These are phyloP conservation scores for Lateolabrax maculatus DNA, from an alignment of 2,797 vertebrate genomes.

Conservation along the genomic window DNA sequence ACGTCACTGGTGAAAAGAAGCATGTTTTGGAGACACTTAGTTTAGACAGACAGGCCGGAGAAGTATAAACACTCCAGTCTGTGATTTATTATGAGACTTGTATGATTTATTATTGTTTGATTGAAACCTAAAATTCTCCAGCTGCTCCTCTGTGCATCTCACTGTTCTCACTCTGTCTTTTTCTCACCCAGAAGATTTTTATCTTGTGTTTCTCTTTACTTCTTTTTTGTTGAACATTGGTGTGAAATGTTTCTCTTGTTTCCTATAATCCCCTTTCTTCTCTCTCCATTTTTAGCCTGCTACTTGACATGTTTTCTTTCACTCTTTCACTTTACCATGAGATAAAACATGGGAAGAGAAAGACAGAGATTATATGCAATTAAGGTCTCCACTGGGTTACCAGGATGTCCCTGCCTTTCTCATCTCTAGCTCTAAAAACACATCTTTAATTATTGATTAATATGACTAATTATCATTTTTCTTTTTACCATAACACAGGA, in stretches of 20 bases:
- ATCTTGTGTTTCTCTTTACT: conserved; percentile 11
- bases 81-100: conserved; percentile 62
- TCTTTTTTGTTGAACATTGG: conserved; percentile 18
- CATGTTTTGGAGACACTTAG: conserved; percentile 34
- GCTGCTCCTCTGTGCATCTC: conserved; percentile 49
- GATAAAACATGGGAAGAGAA: background rate
- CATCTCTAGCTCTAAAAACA: background rate
- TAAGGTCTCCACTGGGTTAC: background rate
- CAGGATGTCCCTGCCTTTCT: background rate
- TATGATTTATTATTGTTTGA: conserved; percentile 76
- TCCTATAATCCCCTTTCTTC: conserved; percentile 13
- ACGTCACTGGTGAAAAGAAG: conserved; percentile 14
- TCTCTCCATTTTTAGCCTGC: background rate
- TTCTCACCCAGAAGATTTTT: conserved; percentile 15
- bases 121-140: conserved; percentile 60
- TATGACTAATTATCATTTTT: background rate
- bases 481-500: background rate
- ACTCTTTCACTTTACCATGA: background rate
- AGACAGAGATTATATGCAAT: background rate
- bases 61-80: conserved; percentile 59
- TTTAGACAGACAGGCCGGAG: conserved; percentile 49
- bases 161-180: conserved; percentile 2
- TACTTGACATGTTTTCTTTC: background rate
- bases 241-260: conserved; percentile 34
- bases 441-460: too few species aligned